Evolutionary conservation across 2,797 vertebrate genomes (phyloP).

Genomic region (Gymnodraco acuticeps): DNA sequence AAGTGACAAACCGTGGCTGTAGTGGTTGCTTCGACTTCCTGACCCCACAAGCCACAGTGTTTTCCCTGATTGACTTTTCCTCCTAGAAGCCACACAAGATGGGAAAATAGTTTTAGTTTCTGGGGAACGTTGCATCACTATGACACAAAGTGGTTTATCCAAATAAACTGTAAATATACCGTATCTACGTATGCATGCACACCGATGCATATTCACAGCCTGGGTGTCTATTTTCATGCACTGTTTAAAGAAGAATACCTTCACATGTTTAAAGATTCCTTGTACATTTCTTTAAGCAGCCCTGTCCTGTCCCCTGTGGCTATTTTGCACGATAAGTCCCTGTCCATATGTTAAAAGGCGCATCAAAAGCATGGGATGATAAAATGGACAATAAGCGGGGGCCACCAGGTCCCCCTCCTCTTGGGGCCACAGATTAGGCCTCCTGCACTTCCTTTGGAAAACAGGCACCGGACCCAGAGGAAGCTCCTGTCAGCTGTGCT

Average conservation of each 20-base stretch:
- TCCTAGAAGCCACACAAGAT: constrained; percentile 57
- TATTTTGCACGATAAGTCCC: constrained; percentile 68
- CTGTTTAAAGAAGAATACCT: background rate
- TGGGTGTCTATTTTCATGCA: background rate
- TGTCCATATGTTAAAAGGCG: constrained; percentile 68
- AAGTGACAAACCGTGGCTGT: constrained; percentile 77
- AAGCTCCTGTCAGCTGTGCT: constrained; percentile 88
- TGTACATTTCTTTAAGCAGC: constrained; percentile 29
- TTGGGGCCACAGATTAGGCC: constrained; percentile 91
- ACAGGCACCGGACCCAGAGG: constrained; percentile 85
- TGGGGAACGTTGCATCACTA: constrained; percentile 53
- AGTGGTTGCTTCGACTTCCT: constrained; percentile 76
- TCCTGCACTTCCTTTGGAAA: constrained; percentile 92
- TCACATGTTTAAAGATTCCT: constrained; percentile 19
- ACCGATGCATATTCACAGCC: constrained; percentile 3
- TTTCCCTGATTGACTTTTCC: constrained; percentile 75
- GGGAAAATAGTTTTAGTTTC: constrained; percentile 20
- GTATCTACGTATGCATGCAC: background rate
- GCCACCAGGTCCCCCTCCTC: constrained; percentile 81
- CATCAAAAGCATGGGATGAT: constrained; percentile 82
- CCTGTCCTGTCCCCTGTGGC: constrained; percentile 31
- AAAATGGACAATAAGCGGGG: constrained; percentile 86
- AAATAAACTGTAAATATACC: background rate
- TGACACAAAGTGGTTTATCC: constrained; percentile 24
- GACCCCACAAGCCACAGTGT: constrained; percentile 66